Conservation (phyloP, 2,888 invertebrate genomes). For the Zootermopsis nevadensis region DNA sequence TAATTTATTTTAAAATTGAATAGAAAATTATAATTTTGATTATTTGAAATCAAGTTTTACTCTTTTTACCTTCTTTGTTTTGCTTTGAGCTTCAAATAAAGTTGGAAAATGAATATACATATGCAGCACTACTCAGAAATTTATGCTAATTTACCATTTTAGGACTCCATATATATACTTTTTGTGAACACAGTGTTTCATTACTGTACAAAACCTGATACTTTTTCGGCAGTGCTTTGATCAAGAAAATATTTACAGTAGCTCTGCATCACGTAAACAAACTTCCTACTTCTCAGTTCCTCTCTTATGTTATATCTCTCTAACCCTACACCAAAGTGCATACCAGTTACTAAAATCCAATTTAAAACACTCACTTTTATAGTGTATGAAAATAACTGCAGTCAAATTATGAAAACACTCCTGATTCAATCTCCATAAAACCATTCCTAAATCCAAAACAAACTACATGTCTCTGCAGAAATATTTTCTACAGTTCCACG, state of each 20-base stretch:
- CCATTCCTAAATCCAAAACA: slow-evolving; percentile 26
- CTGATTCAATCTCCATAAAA: slow-evolving; percentile 9
- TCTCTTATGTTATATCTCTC: neutral
- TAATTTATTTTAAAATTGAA: neutral
- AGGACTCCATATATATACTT: slow-evolving; percentile 16
- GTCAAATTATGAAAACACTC: slow-evolving; percentile 32
- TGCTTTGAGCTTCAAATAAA: slow-evolving; percentile 30
- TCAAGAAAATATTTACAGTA: slow-evolving; percentile 40
- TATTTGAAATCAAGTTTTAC: neutral
- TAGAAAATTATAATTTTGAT: slow-evolving; percentile 36
- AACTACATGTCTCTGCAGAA: slow-evolving; percentile 14
- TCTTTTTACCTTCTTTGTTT: neutral
- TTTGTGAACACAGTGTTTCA: slow-evolving; percentile 31
- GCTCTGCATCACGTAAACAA: slow-evolving; percentile 27
- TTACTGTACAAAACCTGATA: slow-evolving; percentile 43
- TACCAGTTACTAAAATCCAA: slow-evolving; percentile 31
- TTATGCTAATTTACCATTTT: slow-evolving; percentile 32
- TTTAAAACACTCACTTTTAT: slow-evolving; percentile 25
- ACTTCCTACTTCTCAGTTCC: slow-evolving; percentile 21
- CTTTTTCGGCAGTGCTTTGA: slow-evolving; percentile 38
- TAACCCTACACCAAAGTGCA: neutral
- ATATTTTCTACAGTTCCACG: neutral
- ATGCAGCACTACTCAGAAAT: slow-evolving; percentile 35
- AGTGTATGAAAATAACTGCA: slow-evolving; percentile 27
- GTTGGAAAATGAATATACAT: neutral